Base-by-base conservation (phyloP, 2,113 vertebrate species). In the Solea senegalensis region DNA sequence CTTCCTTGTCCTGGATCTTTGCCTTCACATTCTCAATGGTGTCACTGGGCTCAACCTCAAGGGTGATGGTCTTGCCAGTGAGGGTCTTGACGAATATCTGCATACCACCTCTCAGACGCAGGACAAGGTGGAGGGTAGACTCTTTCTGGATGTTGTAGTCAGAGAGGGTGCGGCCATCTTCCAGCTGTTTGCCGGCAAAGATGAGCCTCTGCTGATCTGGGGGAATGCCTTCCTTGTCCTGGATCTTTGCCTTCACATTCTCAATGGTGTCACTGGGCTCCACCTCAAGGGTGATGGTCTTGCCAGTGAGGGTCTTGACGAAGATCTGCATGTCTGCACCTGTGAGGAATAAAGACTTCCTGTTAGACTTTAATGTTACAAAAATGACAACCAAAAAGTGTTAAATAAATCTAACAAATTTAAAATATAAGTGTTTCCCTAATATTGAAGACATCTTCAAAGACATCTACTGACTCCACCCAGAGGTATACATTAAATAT, bases 1-100 rank as follows among this genome's bases (percentile, higher is more conserved):
- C 85, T 1, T 87, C 85, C 59, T 87, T 87, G 1, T 87, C 85
- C 64, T 87, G 85, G 80, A 87, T 87, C 41, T 87, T 87, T 39
- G 85, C 85, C 9, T 86, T 84, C 0, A 84, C 81, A 0, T 87
- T 87, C 0, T 87, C 81, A 8, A 87, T 87, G 10, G 65, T 87
- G 71, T 86, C 57, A 0, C 81, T 83, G 0, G 84, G 77, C 34
- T 83, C 84, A 0, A 83, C 84, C 68, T 83, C 84, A 0, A 83
- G 70, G 8, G 80, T 83, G 74, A 86, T 86, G 64, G 84, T 86
- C 55, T 86, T 86, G 1, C 84, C 84, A 8, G 84, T 86, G 4
- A 86, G 84, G 74, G 84, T 86, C 26, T 86, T 86, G 0, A 86
- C 84, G 0, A 85, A 85, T 75, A 85, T 85, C 75, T 85, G 83